Evolutionary conservation across 2,113 vertebrate species (phyloP).

Genomic region (Cyanocitta stelleri): DNA sequence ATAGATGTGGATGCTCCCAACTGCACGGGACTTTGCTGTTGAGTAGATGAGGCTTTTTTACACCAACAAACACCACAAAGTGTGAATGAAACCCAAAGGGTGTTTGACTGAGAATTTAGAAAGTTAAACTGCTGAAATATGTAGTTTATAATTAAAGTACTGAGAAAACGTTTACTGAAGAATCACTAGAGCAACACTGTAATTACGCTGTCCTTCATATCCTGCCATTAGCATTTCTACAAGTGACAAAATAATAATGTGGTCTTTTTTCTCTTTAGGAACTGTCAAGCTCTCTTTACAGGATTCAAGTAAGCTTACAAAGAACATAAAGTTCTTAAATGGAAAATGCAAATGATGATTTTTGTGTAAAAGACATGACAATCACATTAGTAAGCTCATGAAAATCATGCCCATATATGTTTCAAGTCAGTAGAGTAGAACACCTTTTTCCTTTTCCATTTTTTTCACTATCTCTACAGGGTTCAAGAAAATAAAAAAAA

Average conservation of each 20-base stretch:
- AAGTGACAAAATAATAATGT: conserved; percentile 50
- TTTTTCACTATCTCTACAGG: neutral
- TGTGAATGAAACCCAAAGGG: neutral
- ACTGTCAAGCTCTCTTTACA: conserved; percentile 36
- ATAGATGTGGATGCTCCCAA: neutral
- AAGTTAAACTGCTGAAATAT: conserved; percentile 46
- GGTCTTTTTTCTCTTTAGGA: conserved; percentile 31
- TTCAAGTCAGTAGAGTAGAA: neutral
- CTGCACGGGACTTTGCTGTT: rapidly evolving
- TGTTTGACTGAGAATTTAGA: conserved; percentile 25
- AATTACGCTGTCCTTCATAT: conserved; percentile 51
- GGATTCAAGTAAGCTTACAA: conserved; percentile 41
- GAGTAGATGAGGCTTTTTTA: neutral
- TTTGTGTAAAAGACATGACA: conserved; percentile 18
- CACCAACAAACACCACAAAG: neutral
- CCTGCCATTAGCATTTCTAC: conserved; percentile 61
- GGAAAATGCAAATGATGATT: conserved; percentile 32
- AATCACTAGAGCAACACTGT: conserved; percentile 26
- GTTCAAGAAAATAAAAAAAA: neutral
- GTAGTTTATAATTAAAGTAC: conserved; percentile 54
- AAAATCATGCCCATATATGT: neutral
- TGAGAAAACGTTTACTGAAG: conserved; percentile 45
- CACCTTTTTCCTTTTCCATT: neutral
- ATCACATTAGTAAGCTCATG: neutral
- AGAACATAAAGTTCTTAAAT: conserved; percentile 46